Percentiles rank a stretch among this genome's conserved stretches.
Conservation (phyloP, 2,113 vertebrate genomes). For the Embiotoca jacksoni region DNA sequence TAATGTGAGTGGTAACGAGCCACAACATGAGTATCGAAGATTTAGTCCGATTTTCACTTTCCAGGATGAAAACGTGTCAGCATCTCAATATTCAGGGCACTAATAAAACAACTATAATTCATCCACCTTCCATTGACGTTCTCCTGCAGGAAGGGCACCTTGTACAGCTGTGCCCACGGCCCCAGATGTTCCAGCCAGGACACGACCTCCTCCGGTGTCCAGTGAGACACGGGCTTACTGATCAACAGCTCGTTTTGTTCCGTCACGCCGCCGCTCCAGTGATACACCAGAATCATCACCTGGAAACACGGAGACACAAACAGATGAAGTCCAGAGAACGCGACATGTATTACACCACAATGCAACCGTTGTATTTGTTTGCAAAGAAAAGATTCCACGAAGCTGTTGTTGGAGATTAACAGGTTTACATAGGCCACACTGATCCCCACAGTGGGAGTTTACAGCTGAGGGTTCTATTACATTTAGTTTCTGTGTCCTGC, state of each 20-base stretch:
- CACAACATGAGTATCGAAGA: neutral
- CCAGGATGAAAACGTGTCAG: too few species aligned
- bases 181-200: slow-evolving; percentile 93
- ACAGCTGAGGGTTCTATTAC: too few species aligned
- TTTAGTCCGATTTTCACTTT: neutral
- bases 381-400: too few species aligned
- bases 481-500: too few species aligned
- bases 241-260: slow-evolving; percentile 88
- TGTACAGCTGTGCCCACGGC: slow-evolving; percentile 92
- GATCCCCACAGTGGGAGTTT: too few species aligned
- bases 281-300: slow-evolving; percentile 92
- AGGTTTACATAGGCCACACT: too few species aligned
- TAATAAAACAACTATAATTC: neutral
- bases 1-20: neutral
- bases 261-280: slow-evolving; percentile 90
- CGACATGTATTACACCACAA: too few species aligned
- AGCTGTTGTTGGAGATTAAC: too few species aligned
- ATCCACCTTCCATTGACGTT: slow-evolving; percentile 93
- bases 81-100: neutral
- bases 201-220: slow-evolving; percentile 91
- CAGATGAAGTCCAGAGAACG: neutral
- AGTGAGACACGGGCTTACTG: slow-evolving; percentile 90
- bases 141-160: slow-evolving; percentile 88
- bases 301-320: slow-evolving; percentile 59
- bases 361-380: too few species aligned